Evolutionary conservation across 2,797 vertebrate species (phyloP).

Genomic region (Ptychobarbus kaznakovi): DNA sequence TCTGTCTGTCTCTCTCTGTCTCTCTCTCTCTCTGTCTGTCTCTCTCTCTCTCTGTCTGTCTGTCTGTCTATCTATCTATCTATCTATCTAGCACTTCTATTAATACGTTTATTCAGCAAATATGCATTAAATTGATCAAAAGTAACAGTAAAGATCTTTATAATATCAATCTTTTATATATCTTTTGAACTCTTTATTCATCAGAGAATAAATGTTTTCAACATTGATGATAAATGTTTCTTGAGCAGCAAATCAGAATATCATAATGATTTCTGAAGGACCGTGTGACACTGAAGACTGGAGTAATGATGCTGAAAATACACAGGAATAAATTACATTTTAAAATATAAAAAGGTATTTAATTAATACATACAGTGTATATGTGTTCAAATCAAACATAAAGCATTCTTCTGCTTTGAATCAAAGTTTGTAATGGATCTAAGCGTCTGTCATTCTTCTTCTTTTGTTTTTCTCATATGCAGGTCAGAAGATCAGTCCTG

Average conservation of each 20-base stretch:
- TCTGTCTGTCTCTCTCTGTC: no score
- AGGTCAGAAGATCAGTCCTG: constrained; percentile 99
- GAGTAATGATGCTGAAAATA: background rate
- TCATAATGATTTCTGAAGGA: background rate
- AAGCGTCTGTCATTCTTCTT: background rate
- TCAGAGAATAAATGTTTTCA: background rate
- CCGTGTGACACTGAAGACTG: background rate
- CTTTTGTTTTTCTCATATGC: constrained; percentile 26
- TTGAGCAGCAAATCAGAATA: background rate
- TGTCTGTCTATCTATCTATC: no score
- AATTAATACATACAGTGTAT: background rate
- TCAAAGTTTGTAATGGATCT: background rate
- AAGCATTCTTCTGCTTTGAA: background rate
- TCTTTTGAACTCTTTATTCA: no score
- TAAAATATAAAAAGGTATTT: background rate
- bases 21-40: no score
- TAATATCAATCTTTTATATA: no score
- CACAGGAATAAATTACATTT: background rate
- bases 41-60: no score
- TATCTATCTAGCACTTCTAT: no score
- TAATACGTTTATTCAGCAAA: no score
- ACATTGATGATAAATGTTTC: background rate
- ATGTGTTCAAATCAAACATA: background rate
- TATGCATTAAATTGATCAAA: no score
- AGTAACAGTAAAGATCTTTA: no score